These are phyloP conservation scores for Campoplex nolae DNA, from an alignment of 2,888 invertebrate genomes.

Conservation along the genomic window DNA sequence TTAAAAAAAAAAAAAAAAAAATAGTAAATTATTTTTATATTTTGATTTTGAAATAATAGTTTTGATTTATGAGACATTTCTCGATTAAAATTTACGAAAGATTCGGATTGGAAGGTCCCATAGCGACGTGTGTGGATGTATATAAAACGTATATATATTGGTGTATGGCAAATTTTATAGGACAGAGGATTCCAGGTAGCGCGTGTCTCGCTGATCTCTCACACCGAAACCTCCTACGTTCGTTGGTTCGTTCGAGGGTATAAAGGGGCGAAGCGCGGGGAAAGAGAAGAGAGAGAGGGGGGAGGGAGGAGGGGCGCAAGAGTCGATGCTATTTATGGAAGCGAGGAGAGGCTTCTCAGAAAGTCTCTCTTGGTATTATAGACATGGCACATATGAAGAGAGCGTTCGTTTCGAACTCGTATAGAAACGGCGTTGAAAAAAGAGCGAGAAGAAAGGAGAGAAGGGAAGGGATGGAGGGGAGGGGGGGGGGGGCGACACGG, in stretches of 20 bases:
- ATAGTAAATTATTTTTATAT: neutral
- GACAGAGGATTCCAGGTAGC: conserved; percentile 70
- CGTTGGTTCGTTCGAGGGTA: neutral
- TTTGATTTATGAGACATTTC: neutral
- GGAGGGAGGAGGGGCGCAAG: conserved; percentile 6
- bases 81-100: neutral
- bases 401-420: conserved; percentile 31
- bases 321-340: conserved; percentile 63
- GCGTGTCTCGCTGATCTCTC: conserved; percentile 68
- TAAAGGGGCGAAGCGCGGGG: neutral
- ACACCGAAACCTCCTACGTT: conserved; percentile 68
- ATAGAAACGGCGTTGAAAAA: neutral
- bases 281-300: neutral
- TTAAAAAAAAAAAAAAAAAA: neutral
- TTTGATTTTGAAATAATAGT: neutral
- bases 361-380: conserved; percentile 56
- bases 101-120: neutral
- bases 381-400: conserved; percentile 62
- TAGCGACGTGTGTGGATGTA: neutral
- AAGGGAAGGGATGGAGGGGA: neutral
- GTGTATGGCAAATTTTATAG: conserved; percentile 67
- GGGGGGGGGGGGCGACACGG: conserved; percentile 40
- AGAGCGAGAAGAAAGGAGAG: neutral
- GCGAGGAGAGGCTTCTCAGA: conserved; percentile 64
- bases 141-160: neutral